Evolutionary conservation across 1,140 invertebrate species (phyloP).

Genomic region (Apis florea): DNA sequence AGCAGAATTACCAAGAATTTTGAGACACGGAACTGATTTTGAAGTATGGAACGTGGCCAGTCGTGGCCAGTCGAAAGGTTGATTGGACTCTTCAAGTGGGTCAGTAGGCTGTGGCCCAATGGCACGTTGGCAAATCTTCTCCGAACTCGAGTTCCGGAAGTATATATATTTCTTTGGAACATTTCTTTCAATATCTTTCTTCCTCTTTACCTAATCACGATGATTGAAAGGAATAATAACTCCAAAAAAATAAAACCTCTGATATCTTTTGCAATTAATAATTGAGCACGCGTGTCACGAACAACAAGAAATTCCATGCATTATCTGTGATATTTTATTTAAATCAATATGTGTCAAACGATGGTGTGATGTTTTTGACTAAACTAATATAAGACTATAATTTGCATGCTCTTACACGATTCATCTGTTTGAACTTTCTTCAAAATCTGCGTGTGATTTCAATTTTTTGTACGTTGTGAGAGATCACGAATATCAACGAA

Average conservation of each 20-base stretch:
- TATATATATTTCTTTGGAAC: conserved; percentile 33
- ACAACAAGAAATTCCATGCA: too few species aligned
- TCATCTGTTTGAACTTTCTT: conserved; percentile 16
- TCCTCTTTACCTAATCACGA: too few species aligned
- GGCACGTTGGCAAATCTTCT: conserved; percentile 60
- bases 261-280: too few species aligned
- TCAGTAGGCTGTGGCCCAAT: conserved; percentile 72
- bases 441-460: not conserved
- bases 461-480: not conserved
- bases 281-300: too few species aligned
- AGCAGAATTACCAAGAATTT: too few species aligned
- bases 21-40: conserved; percentile 1
- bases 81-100: conserved; percentile 63
- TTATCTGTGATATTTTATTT: too few species aligned
- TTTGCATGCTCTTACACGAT: not conserved
- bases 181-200: not conserved
- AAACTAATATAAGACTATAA: not conserved
- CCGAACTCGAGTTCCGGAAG: conserved; percentile 52
- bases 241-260: too few species aligned
- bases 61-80: conserved; percentile 18
- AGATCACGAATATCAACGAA: not conserved
- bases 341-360: too few species aligned
- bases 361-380: not conserved
- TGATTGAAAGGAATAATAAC: too few species aligned
- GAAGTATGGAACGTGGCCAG: not conserved